Conservation (phyloP, 2,113 vertebrate species). For the Edolisoma coerulescens region DNA sequence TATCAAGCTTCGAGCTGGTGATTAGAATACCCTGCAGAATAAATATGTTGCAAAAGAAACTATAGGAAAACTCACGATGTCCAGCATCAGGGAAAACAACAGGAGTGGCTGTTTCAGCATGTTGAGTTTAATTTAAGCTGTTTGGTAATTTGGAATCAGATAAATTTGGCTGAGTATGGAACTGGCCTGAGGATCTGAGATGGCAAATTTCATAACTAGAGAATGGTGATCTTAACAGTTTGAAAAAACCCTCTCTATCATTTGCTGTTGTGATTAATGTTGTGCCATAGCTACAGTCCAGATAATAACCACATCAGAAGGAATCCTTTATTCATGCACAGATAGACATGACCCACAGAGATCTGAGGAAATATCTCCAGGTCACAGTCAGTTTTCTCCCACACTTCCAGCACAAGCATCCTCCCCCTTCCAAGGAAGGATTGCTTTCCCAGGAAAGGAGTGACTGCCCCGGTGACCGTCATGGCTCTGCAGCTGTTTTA, state of each 20-base stretch:
- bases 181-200: neutral
- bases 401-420: neutral
- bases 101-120: neutral
- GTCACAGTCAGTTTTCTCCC: neutral
- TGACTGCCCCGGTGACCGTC: neutral
- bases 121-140: neutral
- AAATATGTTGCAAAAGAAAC: neutral
- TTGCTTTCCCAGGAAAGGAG: neutral
- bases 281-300: neutral
- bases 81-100: neutral
- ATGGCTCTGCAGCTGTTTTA: slow-evolving; percentile 23
- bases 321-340: slow-evolving; percentile 14
- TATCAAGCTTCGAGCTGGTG: neutral
- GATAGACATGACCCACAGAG: neutral
- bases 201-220: neutral
- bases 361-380: slow-evolving; percentile 7
- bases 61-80: neutral
- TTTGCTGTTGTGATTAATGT: neutral
- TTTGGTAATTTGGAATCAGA: neutral
- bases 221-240: neutral
- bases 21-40: neutral
- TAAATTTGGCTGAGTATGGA: neutral
- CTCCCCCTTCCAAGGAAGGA: neutral
- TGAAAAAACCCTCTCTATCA: neutral
- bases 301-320: slow-evolving; percentile 14